Evolutionary conservation across 1,140 invertebrate species (phyloP), one percentile per base, ranked within the genome.

Genomic region (Phortica variegata): DNA sequence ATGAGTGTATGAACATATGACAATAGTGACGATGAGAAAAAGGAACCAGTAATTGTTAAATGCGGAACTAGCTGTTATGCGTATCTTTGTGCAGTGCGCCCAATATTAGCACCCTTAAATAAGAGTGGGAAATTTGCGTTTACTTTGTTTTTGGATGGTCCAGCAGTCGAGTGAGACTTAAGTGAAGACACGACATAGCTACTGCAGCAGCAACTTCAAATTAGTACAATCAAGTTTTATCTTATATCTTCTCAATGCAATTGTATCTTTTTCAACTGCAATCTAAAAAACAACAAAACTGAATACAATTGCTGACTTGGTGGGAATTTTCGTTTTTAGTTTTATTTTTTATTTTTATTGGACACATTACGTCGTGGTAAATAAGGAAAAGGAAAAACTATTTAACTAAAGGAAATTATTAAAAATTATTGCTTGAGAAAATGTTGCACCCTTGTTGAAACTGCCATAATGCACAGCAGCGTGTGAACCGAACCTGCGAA

Each of bases 201-300:
- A 37, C 37, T 54, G 54, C 26, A 49, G 52, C 17, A 39, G 53
- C 53, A 58, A n/a, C n/a, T 48, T 62, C 60, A 71, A 71, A 71
- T 71, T 71, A 71, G 66, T 71, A 58, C 62, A 71, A 72, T 71
- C 62, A 72, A 66, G 56, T 66, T n/a, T n/a, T 68, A 66, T 66
- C 63, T 66, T 66, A 63, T 57, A 56, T 48, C 42, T 52, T 61
- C 60, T 66, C 62, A 62, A 45, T 54, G 51, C 60, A 66, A 69
- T 68, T 69, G 63, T 68, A 63, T 68, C 63, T 68, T 66, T 68
- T 66, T 66, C 63, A 68, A 66, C 66, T 66, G 59, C 50, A 6
- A 26, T 5, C 23, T 10, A n/a, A n/a, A n/a, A 26, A 26, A 26
- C 23, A 26, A 26, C 23, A 26, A 6, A 26, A 26, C n/a, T n/a